A percentile compares a stretch with the other conserved stretches of the same genome.
Evolutionary conservation across 2,888 invertebrate species (phyloP).

Genomic region (Lysandra bellargus): DNA sequence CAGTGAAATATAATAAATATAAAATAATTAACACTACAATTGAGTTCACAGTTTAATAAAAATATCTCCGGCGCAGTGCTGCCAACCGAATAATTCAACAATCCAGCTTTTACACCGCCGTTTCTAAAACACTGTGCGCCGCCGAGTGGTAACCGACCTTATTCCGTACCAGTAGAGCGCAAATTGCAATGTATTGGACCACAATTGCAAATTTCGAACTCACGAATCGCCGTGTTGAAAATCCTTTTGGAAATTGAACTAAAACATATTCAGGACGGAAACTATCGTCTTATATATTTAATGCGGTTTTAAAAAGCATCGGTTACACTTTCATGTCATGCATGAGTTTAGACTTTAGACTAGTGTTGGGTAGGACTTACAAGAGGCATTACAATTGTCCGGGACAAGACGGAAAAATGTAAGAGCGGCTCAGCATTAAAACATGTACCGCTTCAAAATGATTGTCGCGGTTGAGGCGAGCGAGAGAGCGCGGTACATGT

Average conservation of each 20-base stretch:
- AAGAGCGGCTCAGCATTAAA: too few species aligned
- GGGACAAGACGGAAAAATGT: too few species aligned
- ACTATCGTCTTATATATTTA: neutral
- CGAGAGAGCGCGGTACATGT: too few species aligned
- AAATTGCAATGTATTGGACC: neutral
- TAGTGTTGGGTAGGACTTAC: too few species aligned
- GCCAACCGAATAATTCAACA: conserved; percentile 45
- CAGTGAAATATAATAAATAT: neutral
- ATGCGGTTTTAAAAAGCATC: neutral
- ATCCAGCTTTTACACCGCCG: conserved; percentile 23
- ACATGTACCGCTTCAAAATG: too few species aligned
- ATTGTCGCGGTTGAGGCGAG: too few species aligned
- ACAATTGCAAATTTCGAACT: conserved; percentile 37
- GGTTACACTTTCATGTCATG: neutral
- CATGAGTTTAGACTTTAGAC: too few species aligned
- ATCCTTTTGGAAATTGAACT: conserved; percentile 36
- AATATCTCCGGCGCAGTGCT: conserved; percentile 37
- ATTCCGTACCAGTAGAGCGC: neutral
- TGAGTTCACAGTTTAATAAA: neutral
- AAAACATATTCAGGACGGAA: conserved; percentile 20
- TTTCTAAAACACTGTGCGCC: too few species aligned
- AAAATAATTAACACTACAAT: conserved; percentile 1
- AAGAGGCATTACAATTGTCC: too few species aligned
- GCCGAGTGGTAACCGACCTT: neutral
- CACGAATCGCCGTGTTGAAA: conserved; percentile 40